Evolutionary conservation across 1,140 invertebrate species (phyloP), one percentile per base, ranked within the genome.

Genomic region (Triops cancriformis): DNA sequence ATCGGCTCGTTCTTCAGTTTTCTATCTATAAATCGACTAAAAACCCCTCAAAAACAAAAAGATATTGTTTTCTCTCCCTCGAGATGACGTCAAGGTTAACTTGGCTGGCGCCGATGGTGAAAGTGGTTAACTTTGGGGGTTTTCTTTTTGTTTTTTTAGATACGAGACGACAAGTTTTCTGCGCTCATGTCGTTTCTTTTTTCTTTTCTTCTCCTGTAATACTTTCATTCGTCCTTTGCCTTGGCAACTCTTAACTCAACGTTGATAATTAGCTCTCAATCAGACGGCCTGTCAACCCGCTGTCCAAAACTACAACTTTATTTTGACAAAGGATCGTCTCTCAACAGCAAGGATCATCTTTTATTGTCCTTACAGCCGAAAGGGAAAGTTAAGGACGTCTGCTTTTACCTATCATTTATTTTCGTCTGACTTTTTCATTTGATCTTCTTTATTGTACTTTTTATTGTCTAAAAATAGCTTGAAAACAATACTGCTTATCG

Each of bases 91-190:
- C 51, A 64, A 64, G 51, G 51, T 64, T 64, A 64, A 23, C 51
- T 64, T n/a, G 51, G 18, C n/a, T 64, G 51, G 51, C 51, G 51
- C 51, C 51, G 51, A 18, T 64, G 51, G 51, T 64, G 51, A 64
- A 64, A 64, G 51, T 64, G 51, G 51, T n/a, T 37, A 37, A 37
- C 31, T 37, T 37, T 37, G 31, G 31, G 2, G 7, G 2, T 37
- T 37, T 37, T 37, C 31, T 37, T 37, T 37, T 7, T 37, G 2
- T 37, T 37, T 37, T 37, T 37, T 37, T 37, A 37, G 7, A 37
- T 4, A 37, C 2, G 7, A 37, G 7, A 37, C 2, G 31, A 37
- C 2, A n/a, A n/a, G n/a, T n/a, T n/a, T n/a, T n/a, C n/a, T n/a
- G n/a, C n/a, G n/a, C n/a, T n/a, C n/a, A n/a, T n/a, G n/a, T n/a